Evolutionary conservation across 2,113 vertebrate genomes (phyloP).

Genomic region (Delphinus delphis): DNA sequence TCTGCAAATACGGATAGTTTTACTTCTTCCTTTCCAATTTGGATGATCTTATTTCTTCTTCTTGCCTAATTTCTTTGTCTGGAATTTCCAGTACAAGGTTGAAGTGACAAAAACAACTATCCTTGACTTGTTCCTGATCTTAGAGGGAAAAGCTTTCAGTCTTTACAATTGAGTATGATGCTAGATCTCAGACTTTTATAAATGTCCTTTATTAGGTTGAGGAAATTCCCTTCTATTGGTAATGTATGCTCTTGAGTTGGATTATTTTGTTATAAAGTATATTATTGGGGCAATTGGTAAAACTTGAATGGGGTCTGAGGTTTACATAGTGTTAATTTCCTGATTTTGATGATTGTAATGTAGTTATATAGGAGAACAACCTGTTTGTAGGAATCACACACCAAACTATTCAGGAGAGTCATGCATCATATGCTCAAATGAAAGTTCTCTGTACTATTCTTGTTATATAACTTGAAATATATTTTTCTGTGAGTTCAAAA

Average conservation of each 20-base stretch:
- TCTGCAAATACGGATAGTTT: background rate
- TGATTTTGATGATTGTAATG: background rate
- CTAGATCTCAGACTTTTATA: background rate
- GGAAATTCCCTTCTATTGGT: background rate
- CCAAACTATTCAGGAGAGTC: background rate
- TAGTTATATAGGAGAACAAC: background rate
- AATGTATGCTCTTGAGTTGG: background rate
- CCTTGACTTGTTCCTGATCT: background rate
- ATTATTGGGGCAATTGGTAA: background rate
- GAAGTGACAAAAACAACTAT: background rate
- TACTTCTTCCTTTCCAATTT: background rate
- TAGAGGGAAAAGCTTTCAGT: background rate
- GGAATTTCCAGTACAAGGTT: background rate
- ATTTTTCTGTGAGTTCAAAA: background rate
- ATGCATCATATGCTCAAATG: background rate
- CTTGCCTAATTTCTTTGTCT: background rate
- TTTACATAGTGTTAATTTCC: background rate
- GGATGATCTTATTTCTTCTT: background rate
- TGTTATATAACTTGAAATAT: background rate
- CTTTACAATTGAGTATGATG: background rate
- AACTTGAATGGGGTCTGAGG: background rate
- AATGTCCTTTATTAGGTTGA: background rate
- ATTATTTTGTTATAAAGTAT: background rate
- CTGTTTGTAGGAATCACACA: background rate
- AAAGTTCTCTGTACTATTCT: background rate